These are phyloP conservation scores for Caloenas nicobarica DNA, from an alignment of 2,113 vertebrate species.

Conservation along the genomic window DNA sequence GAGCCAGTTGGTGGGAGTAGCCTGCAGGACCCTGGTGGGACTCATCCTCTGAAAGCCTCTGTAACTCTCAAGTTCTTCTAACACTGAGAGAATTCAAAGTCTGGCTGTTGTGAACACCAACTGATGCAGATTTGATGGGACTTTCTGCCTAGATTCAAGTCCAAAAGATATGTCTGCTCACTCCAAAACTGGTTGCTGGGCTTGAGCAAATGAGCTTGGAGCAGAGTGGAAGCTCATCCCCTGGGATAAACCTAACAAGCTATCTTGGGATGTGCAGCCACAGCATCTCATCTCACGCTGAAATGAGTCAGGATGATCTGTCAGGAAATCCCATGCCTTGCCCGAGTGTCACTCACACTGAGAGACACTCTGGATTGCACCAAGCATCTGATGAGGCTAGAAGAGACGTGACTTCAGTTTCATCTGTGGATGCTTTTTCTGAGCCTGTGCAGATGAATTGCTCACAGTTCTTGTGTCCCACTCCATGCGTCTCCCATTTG, in stretches of 20 bases:
- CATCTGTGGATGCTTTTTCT: background rate
- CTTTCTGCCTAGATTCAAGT: background rate
- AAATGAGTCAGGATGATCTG: slow-evolving; percentile 17
- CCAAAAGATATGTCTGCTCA: background rate
- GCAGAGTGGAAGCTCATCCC: background rate
- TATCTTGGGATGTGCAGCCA: background rate
- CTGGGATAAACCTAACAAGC: background rate
- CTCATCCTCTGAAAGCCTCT: background rate
- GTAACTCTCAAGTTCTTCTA: background rate
- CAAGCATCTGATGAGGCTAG: background rate
- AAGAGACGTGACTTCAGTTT: background rate
- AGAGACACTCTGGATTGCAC: background rate
- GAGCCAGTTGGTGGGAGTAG: background rate
- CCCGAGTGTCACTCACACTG: background rate
- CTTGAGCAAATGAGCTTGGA: background rate
- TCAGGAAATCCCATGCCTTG: background rate
- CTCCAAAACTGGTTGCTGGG: background rate
- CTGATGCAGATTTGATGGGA: background rate
- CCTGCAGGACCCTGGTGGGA: background rate
- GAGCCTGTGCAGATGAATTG: background rate
- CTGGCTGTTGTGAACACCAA: background rate
- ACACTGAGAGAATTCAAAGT: background rate
- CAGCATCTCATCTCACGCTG: background rate
- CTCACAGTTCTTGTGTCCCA: background rate
- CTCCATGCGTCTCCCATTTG: background rate